These are phyloP conservation scores for Xiphias gladius DNA, from an alignment of 2,113 vertebrate genomes.

Conservation along the genomic window DNA sequence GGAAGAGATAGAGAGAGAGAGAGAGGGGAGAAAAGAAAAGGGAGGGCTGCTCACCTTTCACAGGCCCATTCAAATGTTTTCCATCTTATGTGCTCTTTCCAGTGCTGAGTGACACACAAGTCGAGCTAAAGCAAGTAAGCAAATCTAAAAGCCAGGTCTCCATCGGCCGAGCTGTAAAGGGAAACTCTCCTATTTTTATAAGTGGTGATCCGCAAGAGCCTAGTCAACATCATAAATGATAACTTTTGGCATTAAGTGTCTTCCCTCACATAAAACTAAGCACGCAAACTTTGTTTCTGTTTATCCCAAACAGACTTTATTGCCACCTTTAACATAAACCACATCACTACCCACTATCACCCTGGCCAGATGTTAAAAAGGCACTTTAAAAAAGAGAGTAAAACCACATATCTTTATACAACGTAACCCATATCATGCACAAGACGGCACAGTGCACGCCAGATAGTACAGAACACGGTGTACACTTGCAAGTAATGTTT, in stretches of 20 bases:
- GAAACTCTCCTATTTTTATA: constrained; percentile 52
- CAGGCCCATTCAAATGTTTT: constrained; percentile 70
- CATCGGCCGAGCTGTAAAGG: background rate
- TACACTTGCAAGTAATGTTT: too few relatives aligned
- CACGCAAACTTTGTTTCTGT: background rate
- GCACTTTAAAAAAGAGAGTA: too few relatives aligned
- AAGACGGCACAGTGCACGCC: too few relatives aligned
- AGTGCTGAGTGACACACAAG: constrained; percentile 55
- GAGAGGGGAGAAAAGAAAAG: constrained; percentile 31
- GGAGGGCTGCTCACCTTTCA: constrained; percentile 74
- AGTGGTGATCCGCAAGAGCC: constrained; percentile 31
- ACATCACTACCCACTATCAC: background rate
- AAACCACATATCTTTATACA: too few relatives aligned
- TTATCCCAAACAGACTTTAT: background rate
- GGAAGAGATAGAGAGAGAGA: background rate
- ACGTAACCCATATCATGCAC: too few relatives aligned
- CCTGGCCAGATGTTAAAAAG: too few relatives aligned
- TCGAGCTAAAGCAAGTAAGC: constrained; percentile 20
- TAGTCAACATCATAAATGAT: constrained; percentile 23
- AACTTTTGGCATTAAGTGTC: background rate
- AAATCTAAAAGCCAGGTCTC: constrained; percentile 43
- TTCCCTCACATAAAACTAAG: background rate
- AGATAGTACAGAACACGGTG: too few relatives aligned
- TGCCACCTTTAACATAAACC: background rate
- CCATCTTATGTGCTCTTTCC: constrained; percentile 71